Evolutionary conservation across 2,888 invertebrate species (phyloP), one percentile per base, ranked within the genome.

Genomic region (Diaprepes abbreviatus): DNA sequence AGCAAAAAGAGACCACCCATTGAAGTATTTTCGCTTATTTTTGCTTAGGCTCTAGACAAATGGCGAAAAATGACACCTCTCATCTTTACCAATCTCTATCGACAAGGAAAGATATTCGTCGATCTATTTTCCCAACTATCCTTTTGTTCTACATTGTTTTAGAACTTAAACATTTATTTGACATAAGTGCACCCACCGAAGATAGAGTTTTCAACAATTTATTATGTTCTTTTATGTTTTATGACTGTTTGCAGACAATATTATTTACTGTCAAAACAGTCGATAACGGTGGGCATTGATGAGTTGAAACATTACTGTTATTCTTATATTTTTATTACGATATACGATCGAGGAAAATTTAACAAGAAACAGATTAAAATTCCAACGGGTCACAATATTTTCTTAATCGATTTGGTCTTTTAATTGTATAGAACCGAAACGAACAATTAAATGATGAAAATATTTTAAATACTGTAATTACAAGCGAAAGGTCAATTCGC

Each of bases 331-430:
- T 40, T 38, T 38, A 6, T 1, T 6, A 40, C 17, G 40, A 17
- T 16, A 40, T 40, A 40, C 16, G 17, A 40, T 40, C 40, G 17
- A 3, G 40, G 40, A 36, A 36, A 36, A 40, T 40, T 17, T 40
- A 40, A 40, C 40, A 2, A 40, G 40, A 19, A 40, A 40, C 9
- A 40, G 40, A 40, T 40, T 40, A 40, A 40, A 40, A 40, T 40
- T 17, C 40, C 40, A 10, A 40, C 17, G 40, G 17, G 17, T 40
- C 17, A 40, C 16, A 40, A 40, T 17, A 17, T 17, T 2, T 14
- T 38, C 2, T 40, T 17, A 40, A 40, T 40, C 40, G 40, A 40
- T 9, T 38, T 38, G 14, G 38, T 35, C n/a, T 7, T 35, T 35
- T n/a, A n/a, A n/a, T n/a, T n/a, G n/a, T n/a, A n/a, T n/a, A n/a